Evolutionary conservation across 1,140 invertebrate genomes (phyloP), one percentile per base, ranked within the genome.

Genomic region (Pseudobourletiella spinata): DNA sequence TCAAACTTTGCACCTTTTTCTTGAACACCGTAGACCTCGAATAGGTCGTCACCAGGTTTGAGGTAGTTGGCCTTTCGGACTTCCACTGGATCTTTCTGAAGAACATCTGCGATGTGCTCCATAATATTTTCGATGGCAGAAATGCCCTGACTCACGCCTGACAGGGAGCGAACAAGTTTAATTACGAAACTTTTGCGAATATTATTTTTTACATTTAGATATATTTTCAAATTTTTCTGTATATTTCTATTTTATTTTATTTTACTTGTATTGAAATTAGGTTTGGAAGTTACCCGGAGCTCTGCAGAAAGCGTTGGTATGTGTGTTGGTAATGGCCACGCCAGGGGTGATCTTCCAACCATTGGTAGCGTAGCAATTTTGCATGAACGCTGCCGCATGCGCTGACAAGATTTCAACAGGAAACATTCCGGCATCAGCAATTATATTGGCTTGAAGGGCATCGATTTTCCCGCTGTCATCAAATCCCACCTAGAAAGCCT

Each of bases 101-200:
- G 70, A 50, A 74, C 76, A 58, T 80, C 80, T 1, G 88, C 82
- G 61, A 92, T 85, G 71, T 88, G 85, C 69, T 94, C 89, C 79
- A 95, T 87, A 4, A 93, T 82, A 50, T 78, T 81, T 74, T 93
- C 91, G 22, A 84, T 82, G 70, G 84, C 77, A 14, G 80, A 80
- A 20, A 85, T 73, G 26, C 73, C 81, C 76, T 88, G 85, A 2
- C 81, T 75, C 0, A 81, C 78, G 29, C 83, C 85, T 84, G 68
- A 29, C 76, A 52, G 30, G n/a, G n/a, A n/a, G n/a, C n/a, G n/a
- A n/a, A n/a, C n/a, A n/a, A n/a, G n/a, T n/a, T n/a, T n/a, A n/a
- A n/a, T n/a, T n/a, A n/a, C n/a, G n/a, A n/a, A n/a, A n/a, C n/a
- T n/a, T n/a, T n/a, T n/a, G n/a, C n/a, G n/a, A n/a, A n/a, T n/a